These are phyloP conservation scores for Neosilurus hyrtlii DNA, from an alignment of 2,797 vertebrate species.

Conservation along the genomic window DNA sequence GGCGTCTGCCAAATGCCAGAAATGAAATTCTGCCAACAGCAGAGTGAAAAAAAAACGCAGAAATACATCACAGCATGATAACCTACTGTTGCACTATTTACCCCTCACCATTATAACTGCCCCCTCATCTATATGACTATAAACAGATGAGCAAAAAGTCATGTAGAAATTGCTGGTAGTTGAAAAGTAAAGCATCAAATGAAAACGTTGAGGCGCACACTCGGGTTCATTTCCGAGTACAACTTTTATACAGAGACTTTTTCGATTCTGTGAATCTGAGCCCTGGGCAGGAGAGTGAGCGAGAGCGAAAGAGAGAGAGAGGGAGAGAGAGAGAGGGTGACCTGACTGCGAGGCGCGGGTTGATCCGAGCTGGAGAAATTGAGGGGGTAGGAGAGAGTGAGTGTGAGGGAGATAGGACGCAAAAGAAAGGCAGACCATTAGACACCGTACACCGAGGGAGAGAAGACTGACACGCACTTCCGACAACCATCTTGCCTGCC, in stretches of 20 bases:
- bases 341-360: too few relatives aligned
- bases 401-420: slow-evolving; percentile 14
- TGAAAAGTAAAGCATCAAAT: neutral
- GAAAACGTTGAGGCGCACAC: neutral
- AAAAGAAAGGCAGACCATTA: slow-evolving; percentile 52
- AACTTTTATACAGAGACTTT: neutral
- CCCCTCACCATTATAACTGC: too few relatives aligned
- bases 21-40: too few relatives aligned
- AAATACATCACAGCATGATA: too few relatives aligned
- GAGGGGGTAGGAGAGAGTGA: slow-evolving; percentile 18
- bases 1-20: too few relatives aligned
- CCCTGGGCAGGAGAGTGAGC: neutral
- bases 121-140: neutral
- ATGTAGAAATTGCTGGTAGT: neutral
- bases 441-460: slow-evolving; percentile 63
- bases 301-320: slow-evolving; percentile 12
- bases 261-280: neutral
- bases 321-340: neutral
- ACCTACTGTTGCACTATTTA: too few relatives aligned
- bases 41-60: too few relatives aligned
- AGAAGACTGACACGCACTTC: slow-evolving; percentile 63
- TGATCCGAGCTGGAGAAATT: slow-evolving; percentile 22
- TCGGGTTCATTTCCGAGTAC: neutral
- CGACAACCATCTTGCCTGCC: slow-evolving; percentile 70
- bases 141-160: neutral